Evolutionary conservation across 2,888 invertebrate species (phyloP).

Genomic region (Diplolepis rosae): DNA sequence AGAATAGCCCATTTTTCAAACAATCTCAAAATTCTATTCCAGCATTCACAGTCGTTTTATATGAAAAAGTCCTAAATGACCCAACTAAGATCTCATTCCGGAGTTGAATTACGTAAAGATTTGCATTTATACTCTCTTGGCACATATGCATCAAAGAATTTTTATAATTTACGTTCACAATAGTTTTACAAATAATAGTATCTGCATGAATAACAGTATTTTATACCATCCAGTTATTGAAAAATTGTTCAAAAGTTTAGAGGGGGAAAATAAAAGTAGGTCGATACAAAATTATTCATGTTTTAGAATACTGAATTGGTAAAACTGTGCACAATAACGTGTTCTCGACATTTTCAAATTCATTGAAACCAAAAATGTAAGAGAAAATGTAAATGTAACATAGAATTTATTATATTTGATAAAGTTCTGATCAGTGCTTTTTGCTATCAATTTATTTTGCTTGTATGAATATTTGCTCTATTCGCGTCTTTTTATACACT

Average conservation of each 20-base stretch:
- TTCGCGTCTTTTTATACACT: too few species aligned
- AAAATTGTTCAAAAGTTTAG: conserved; percentile 16
- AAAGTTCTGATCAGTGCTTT: too few species aligned
- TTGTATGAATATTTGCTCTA: not conserved
- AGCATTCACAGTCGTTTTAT: not conserved
- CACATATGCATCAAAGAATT: conserved; percentile 11
- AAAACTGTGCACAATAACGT: conserved; percentile 18
- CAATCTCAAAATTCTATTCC: conserved; percentile 2
- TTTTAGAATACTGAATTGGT: conserved; percentile 25
- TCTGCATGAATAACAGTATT: not conserved
- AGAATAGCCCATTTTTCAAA: conserved; percentile 14
- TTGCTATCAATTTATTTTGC: not conserved
- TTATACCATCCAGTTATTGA: not conserved
- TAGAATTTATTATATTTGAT: not conserved
- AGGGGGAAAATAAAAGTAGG: not conserved
- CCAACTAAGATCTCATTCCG: conserved; percentile 11
- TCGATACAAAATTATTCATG: conserved; percentile 23
- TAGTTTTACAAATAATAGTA: not conserved
- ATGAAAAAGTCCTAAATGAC: conserved; percentile 15
- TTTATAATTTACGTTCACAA: not conserved
- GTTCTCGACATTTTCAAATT: conserved; percentile 18
- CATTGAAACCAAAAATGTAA: not conserved
- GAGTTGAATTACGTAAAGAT: conserved; percentile 12
- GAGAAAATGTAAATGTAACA: not conserved
- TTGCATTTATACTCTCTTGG: conserved; percentile 20